A percentile compares a stretch with the other conserved stretches of the same genome.
Evolutionary conservation across 1,140 invertebrate genomes (phyloP).

Genomic region (Drosophila ficusphila): DNA sequence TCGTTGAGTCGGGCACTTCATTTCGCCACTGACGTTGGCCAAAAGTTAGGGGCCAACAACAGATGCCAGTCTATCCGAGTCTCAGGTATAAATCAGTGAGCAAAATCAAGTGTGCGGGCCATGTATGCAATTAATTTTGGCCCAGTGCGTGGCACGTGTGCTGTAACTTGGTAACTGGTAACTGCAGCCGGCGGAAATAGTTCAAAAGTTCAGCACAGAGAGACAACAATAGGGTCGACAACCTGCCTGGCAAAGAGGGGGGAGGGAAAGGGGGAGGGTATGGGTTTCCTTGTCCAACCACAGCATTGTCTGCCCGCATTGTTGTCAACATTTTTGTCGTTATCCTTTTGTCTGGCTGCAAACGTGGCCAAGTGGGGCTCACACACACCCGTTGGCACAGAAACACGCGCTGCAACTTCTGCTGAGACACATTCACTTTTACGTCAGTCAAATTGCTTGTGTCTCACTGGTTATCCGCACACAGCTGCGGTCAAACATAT

Average conservation of each 20-base stretch:
- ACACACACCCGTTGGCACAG: constrained; percentile 3
- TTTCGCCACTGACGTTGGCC: constrained; percentile 17
- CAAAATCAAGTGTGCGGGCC: constrained; percentile 22
- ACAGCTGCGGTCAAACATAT: constrained; percentile 1
- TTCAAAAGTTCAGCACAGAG: constrained; percentile 65
- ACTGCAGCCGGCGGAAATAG: constrained; percentile 62
- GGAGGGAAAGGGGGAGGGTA: neutral
- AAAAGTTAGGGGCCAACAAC: constrained; percentile 48
- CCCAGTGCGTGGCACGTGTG: constrained; percentile 29
- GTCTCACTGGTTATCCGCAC: neutral
- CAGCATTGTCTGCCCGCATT: constrained; percentile 56
- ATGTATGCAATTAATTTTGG: constrained; percentile 68
- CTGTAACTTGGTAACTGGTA: constrained; percentile 34
- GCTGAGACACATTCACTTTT: constrained; percentile 38
- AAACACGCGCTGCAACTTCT: constrained; percentile 25
- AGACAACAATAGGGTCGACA: constrained; percentile 62
- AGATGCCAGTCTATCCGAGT: constrained; percentile 18
- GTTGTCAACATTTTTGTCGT: constrained; percentile 74
- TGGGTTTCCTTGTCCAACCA: constrained; percentile 3
- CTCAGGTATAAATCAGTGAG: constrained; percentile 29
- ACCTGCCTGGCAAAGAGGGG: constrained; percentile 24
- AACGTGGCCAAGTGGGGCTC: constrained; percentile 49
- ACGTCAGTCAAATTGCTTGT: constrained; percentile 24
- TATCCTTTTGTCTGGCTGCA: constrained; percentile 53
- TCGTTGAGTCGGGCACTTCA: constrained; percentile 49